Evolutionary conservation across 2,888 invertebrate species (phyloP), one percentile per base, ranked within the genome.

Genomic region (Tineola bisselliella): DNA sequence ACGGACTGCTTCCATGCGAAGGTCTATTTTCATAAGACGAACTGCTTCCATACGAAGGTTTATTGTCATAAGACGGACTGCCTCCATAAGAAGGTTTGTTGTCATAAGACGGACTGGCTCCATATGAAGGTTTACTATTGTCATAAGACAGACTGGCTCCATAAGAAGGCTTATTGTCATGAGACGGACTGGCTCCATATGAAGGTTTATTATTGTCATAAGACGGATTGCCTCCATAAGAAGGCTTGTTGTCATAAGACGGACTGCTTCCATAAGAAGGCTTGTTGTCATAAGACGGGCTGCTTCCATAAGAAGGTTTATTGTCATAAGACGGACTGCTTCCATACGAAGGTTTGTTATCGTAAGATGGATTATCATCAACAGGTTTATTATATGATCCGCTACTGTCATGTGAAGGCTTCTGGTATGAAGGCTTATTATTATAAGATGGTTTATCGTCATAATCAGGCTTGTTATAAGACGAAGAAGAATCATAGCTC

Each of bases 401-500:
- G 6, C 4, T 25, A 25, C 25, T 25, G 25, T 6, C 25, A 25
- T 25, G 6, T 25, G 25, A 25, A 25, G 25, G 25, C 25, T 25
- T 25, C 25, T 25, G 25, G 25, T 25, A 25, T 25, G 25, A 4
- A 25, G 25, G 25, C 25, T 25, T 25, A 25, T 25, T 25, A 6
- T 25, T 6, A 25, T 25, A 25, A 25, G 25, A 2, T 4, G 25
- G 25, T 2, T 25, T 25, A 6, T n/a, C n/a, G n/a, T n/a, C n/a
- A n/a, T n/a, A n/a, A n/a, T n/a, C n/a, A n/a, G n/a, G n/a, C n/a
- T n/a, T n/a, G n/a, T n/a, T n/a, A n/a, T n/a, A n/a, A n/a, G n/a
- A n/a, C n/a, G n/a, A n/a, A n/a, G 67, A 66, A 19, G 66, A 66
- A 38, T 65, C 67, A 18, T 68, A 68, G 52, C 66, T 63, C 63